Conservation (phyloP, 2,113 vertebrate species). For the Todiramphus chloris region DNA sequence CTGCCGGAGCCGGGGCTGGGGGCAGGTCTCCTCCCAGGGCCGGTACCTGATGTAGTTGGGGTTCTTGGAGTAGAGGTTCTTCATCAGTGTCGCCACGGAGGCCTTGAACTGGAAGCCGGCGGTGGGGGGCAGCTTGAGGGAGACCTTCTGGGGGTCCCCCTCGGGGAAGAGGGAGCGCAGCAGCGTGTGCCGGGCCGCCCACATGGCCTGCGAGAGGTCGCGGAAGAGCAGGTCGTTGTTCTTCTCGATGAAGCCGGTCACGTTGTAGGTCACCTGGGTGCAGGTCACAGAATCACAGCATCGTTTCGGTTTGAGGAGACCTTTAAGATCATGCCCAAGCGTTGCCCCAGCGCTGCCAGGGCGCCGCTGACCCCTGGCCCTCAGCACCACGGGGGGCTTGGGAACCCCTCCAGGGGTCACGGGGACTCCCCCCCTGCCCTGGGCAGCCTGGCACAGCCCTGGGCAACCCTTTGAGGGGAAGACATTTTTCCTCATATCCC, state of each 20-base stretch:
- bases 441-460: too few relatives aligned
- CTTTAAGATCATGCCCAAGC: too few relatives aligned
- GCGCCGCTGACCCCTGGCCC: too few relatives aligned
- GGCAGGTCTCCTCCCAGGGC: rapidly evolving
- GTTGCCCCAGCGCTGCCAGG: too few relatives aligned
- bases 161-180: slow-evolving; percentile 79
- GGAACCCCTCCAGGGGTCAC: too few relatives aligned
- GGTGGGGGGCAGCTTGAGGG: slow-evolving; percentile 79
- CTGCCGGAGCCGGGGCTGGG: rapidly evolving
- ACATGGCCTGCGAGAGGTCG: slow-evolving; percentile 81
- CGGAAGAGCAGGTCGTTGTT: slow-evolving; percentile 83
- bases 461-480: too few relatives aligned
- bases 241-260: slow-evolving; percentile 79
- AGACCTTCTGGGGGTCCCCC: slow-evolving; percentile 72
- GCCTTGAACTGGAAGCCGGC: slow-evolving; percentile 78
- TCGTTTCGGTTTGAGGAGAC: too few relatives aligned
- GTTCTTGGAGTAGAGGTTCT: slow-evolving; percentile 82
- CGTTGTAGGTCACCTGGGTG: slow-evolving; percentile 76
- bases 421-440: too few relatives aligned
- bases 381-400: too few relatives aligned
- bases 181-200: slow-evolving; percentile 68
- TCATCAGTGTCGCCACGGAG: slow-evolving; percentile 77
- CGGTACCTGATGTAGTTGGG: slow-evolving; percentile 82
- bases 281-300: background rate
- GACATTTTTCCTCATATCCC: too few relatives aligned